phyloP scores from a whole-genome alignment of 2,113 vertebrate species.

The Ancistrus triradiatus region DNA sequence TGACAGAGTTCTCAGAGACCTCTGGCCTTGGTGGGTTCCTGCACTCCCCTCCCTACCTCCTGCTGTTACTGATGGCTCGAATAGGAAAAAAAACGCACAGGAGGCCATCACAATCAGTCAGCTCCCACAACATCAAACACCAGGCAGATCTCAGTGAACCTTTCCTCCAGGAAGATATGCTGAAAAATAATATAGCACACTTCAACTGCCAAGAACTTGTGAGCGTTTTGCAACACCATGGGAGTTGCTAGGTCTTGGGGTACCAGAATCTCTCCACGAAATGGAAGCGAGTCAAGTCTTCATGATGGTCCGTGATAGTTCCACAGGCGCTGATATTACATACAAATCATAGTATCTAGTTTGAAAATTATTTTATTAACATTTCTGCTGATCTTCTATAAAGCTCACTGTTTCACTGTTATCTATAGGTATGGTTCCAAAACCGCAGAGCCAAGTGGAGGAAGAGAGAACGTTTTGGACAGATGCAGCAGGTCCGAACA shows the following conservation, averaged over 20 bases:
- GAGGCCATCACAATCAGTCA: conserved; percentile 51
- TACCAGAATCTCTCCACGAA: background rate
- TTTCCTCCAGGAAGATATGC: conserved; percentile 32
- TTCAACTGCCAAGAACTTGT: background rate
- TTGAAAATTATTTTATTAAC: too few relatives aligned
- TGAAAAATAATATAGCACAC: conserved; percentile 26
- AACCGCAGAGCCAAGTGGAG: conserved; percentile 97
- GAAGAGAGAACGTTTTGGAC: conserved; percentile 93
- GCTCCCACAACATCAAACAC: conserved; percentile 46
- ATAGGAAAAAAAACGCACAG: conserved; percentile 40
- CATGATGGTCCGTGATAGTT: too few relatives aligned
- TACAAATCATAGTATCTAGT: background rate
- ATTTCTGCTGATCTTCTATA: too few relatives aligned
- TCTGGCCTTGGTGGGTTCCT: conserved; percentile 36
- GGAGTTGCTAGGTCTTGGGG: background rate
- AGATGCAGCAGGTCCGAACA: conserved; percentile 98
- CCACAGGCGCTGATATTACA: background rate
- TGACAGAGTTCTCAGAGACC: conserved; percentile 35
- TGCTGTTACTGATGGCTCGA: conserved; percentile 44
- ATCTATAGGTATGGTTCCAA: conserved; percentile 93
- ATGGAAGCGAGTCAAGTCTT: too few relatives aligned
- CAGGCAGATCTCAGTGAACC: conserved; percentile 35
- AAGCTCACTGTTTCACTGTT: conserved; percentile 20
- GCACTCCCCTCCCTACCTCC: conserved; percentile 42
- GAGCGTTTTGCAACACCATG: conserved; percentile 15